Percentiles rank a stretch among this genome's conserved stretches.
Conservation (phyloP, 2,113 vertebrate species). For the Nothoprocta pentlandii region DNA sequence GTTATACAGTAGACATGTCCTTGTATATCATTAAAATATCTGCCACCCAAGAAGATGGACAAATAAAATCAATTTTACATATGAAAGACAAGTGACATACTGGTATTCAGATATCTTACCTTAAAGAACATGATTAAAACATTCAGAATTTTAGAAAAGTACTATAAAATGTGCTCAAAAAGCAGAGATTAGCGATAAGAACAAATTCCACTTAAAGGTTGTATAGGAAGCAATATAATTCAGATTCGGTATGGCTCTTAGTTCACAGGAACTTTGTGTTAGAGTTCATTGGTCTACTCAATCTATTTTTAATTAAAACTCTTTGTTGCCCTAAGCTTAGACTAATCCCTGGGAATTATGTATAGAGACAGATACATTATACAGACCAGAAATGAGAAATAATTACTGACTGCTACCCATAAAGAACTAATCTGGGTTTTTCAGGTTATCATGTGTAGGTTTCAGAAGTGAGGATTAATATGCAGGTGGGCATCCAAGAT, state of each 20-base stretch:
- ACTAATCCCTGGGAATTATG: conserved; percentile 67
- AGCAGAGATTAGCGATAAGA: neutral
- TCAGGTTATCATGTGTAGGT: neutral
- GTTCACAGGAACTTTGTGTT: conserved; percentile 41
- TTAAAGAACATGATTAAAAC: neutral
- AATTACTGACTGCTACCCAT: conserved; percentile 21
- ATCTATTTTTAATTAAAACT: conserved; percentile 77
- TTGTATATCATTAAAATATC: neutral
- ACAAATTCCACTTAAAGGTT: neutral
- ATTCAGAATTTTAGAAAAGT: neutral
- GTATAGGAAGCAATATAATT: neutral
- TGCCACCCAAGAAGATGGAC: neutral
- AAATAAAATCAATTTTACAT: neutral
- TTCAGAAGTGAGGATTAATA: conserved; percentile 2
- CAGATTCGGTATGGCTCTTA: neutral
- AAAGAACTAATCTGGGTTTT: conserved; percentile 23
- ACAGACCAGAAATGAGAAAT: conserved; percentile 24
- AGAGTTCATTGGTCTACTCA: conserved; percentile 35
- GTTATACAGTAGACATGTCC: neutral
- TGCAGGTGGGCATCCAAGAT: neutral
- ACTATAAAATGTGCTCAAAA: neutral
- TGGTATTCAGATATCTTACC: neutral
- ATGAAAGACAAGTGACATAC: neutral
- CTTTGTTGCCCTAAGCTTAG: conserved; percentile 36
- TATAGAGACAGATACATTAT: neutral